Conservation (phyloP, 2,888 invertebrate species). For the Limnephilus rhombicus region DNA sequence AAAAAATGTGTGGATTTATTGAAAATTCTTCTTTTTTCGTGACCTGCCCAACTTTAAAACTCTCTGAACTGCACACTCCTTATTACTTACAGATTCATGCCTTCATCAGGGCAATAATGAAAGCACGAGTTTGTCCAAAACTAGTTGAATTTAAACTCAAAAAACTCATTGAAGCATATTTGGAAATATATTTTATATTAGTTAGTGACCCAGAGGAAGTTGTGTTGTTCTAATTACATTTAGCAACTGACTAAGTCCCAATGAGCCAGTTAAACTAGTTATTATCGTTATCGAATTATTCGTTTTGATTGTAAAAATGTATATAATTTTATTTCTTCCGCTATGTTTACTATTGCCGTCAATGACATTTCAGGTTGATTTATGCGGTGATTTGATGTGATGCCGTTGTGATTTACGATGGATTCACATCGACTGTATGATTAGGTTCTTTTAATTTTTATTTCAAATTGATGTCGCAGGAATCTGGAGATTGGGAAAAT, state of each 20-base stretch:
- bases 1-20: no score
- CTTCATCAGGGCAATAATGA: no score
- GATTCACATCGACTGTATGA: neutral
- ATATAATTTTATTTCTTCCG: neutral
- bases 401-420: neutral
- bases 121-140: no score
- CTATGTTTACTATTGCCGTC: neutral
- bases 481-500: slow-evolving; percentile 43
- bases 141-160: neutral
- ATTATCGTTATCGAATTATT: neutral
- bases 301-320: neutral
- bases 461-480: slow-evolving; percentile 47
- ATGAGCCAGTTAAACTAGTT: neutral
- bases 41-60: no score
- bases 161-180: neutral
- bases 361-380: neutral
- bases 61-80: no score
- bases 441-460: slow-evolving; percentile 12
- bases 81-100: no score
- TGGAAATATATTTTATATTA: neutral
- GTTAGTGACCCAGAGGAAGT: neutral
- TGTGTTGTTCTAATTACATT: neutral
- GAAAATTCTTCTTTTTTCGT: no score
- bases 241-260: neutral
- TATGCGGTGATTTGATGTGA: neutral